phyloP scores from a whole-genome alignment of 1,140 invertebrate genomes.

The Scylla paramamosain region DNA sequence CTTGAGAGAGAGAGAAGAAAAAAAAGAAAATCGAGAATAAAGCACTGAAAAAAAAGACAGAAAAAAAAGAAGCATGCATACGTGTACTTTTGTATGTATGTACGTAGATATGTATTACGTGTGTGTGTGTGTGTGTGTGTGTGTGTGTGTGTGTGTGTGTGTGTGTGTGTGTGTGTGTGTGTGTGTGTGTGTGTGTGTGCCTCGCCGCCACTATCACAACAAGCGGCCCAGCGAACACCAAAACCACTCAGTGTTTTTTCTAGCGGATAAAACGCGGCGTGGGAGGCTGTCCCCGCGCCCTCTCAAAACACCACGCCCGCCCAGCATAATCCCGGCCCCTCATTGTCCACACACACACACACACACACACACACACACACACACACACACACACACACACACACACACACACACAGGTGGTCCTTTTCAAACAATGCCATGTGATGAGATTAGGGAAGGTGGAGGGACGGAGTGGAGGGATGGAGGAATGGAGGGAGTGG shows the following conservation, averaged over 20 bases:
- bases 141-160: no score
- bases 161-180: no score
- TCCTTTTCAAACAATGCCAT: constrained; percentile 22
- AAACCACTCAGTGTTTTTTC: not conserved
- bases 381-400: constrained; percentile 9
- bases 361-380: constrained; percentile 20
- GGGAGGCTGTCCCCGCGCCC: not conserved
- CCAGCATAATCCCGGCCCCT: not conserved
- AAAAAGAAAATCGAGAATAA: no score
- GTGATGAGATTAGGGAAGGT: not conserved
- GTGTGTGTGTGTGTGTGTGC: no score
- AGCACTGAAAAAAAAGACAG: no score
- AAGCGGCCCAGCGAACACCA: not conserved
- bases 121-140: no score
- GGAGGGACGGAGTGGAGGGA: not conserved
- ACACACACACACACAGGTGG: not conserved
- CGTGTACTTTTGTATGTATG: no score
- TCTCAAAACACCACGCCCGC: not conserved
- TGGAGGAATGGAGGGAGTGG: not conserved
- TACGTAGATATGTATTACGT: no score
- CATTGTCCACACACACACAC: constrained; percentile 8
- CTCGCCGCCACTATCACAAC: not conserved
- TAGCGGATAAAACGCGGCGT: not conserved
- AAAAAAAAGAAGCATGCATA: no score
- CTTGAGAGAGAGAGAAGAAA: no score